Base-by-base conservation (phyloP, 2,888 invertebrate genomes). In the Choristoneura rosaceana region DNA sequence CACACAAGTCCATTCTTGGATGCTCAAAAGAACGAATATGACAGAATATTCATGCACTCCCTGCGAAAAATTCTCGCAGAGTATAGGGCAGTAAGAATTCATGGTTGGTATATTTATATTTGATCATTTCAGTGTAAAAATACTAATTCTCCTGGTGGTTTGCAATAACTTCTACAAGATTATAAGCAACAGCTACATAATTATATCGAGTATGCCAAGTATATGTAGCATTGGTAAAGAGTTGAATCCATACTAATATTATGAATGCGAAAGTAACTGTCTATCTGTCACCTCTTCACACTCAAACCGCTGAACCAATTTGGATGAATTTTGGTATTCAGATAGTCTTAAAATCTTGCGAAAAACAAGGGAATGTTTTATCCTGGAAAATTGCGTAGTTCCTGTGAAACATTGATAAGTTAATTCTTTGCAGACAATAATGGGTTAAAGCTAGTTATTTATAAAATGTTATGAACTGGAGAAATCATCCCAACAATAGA, bases 1-100 rank as follows among this genome's bases (percentile, higher is more conserved):
- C 90, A 91, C 81, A 90, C 90, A 5, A 93, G 94, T 76, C 93
- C 92, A 0, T 93, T 93, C 80, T 85, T 94, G 77, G 94, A 93
- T 76, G 93, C 90, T 12, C 81, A 87, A 50, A 84, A 84, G 75
- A 94, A 92, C 85, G 94, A 92, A 81, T 94, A 90, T 87, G 93
- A 93, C 82, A 90, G 93, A 77, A 89, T 93, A 78, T 90, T 93
- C 80, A 94, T 94, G 91, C 93, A 91, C 81, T 92, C 94, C 74
- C 85, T 94, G 10, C 90, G 81, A 79, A 90, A 87, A 81, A 92
- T 94, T 80, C 80, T 94, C 75, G 92, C 93, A 71, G 94, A 94
- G 84, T 94, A 93, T 76, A 90, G 93, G 78, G 94, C 93, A 73
- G 87, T 93, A 34, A 93, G 91, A 83, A 91, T 94, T 81, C 91